These are phyloP conservation scores for Sphaeridia pumilis DNA, from an alignment of 2,888 invertebrate species.

Conservation along the genomic window DNA sequence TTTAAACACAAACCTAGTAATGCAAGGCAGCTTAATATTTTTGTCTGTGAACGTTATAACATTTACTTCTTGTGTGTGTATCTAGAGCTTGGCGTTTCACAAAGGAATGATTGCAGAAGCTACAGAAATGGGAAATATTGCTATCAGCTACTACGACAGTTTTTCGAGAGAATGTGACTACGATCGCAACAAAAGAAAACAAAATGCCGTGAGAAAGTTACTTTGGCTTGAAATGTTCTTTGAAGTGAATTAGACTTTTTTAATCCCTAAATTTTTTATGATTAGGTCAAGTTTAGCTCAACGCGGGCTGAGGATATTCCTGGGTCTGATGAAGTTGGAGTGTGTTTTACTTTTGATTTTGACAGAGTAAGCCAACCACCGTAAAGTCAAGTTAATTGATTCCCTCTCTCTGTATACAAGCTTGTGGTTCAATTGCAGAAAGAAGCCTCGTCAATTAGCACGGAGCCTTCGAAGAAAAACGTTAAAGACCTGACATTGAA, in stretches of 20 bases:
- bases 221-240: too few relatives aligned
- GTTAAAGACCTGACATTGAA: conserved; percentile 22
- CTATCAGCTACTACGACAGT: conserved; percentile 26
- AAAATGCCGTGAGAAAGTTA: conserved; percentile 22
- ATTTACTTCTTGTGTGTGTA: conserved; percentile 8
- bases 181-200: conserved; percentile 33
- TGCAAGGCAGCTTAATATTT: too few relatives aligned
- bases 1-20: not conserved
- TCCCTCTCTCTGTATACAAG: too few relatives aligned
- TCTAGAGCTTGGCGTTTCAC: conserved; percentile 22
- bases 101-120: conserved; percentile 29
- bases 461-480: conserved; percentile 11
- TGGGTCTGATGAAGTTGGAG: too few relatives aligned
- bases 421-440: not conserved
- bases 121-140: conserved; percentile 28
- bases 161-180: conserved; percentile 35
- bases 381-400: too few relatives aligned
- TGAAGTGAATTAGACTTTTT: too few relatives aligned
- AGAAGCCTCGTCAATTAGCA: not conserved
- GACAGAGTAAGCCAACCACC: too few relatives aligned
- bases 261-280: not conserved
- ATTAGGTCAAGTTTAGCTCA: not conserved
- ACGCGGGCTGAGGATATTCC: not conserved
- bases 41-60: too few relatives aligned
- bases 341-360: too few relatives aligned